A percentile compares a stretch with the other conserved stretches of the same genome.
Evolutionary conservation across 1,140 invertebrate species (phyloP).

Genomic region (Bombus vancouverensis): DNA sequence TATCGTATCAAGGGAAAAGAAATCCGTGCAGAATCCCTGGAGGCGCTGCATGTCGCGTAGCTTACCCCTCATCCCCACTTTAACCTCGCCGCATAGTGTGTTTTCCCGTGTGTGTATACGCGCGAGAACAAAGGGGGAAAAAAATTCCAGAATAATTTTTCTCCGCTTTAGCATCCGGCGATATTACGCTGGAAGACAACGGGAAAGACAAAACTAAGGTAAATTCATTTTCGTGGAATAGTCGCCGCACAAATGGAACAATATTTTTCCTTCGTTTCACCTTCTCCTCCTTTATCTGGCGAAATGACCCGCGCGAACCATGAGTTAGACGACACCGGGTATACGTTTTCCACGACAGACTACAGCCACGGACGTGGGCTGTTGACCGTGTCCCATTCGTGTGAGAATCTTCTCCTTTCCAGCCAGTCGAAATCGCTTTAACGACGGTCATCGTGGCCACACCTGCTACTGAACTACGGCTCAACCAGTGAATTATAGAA

Average conservation of each 20-base stretch:
- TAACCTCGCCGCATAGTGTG: neutral
- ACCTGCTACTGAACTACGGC: slow-evolving; percentile 16
- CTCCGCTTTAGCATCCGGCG: slow-evolving; percentile 42
- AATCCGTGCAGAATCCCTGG: slow-evolving; percentile 35
- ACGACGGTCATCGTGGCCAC: neutral
- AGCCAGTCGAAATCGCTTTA: slow-evolving; percentile 10
- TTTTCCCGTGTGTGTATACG: neutral
- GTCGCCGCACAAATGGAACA: slow-evolving; percentile 42
- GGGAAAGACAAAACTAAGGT: slow-evolving; percentile 31
- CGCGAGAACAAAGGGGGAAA: slow-evolving; percentile 15
- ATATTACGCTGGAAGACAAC: slow-evolving; percentile 22
- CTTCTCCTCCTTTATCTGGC: slow-evolving; percentile 1
- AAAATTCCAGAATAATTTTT: slow-evolving; percentile 50
- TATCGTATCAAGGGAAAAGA: slow-evolving; percentile 34
- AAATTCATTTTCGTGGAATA: slow-evolving; percentile 48
- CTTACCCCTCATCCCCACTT: neutral
- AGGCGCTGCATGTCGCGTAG: neutral
- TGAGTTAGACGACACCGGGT: slow-evolving; percentile 38
- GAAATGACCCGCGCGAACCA: slow-evolving; percentile 30
- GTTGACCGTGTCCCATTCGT: neutral
- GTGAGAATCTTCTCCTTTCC: neutral
- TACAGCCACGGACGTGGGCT: neutral
- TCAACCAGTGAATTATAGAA: slow-evolving; percentile 7
- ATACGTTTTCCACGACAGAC: slow-evolving; percentile 26
- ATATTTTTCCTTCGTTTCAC: slow-evolving; percentile 39